These are phyloP conservation scores for Pedionomus torquatus DNA, from an alignment of 2,113 vertebrate genomes.

Conservation along the genomic window DNA sequence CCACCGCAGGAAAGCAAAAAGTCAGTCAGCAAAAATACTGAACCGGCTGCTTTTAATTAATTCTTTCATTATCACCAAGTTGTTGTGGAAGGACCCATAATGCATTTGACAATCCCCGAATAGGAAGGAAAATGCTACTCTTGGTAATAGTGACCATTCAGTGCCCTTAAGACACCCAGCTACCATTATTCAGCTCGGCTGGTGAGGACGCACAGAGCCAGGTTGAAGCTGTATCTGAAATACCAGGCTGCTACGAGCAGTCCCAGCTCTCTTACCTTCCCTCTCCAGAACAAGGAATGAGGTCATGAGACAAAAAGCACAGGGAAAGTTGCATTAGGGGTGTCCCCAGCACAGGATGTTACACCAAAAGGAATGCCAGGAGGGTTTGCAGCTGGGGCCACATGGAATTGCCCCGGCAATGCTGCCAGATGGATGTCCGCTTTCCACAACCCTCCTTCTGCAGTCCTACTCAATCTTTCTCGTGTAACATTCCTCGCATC, in stretches of 20 bases:
- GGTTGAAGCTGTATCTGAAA: background rate
- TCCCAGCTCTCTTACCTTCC: background rate
- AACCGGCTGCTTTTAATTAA: background rate
- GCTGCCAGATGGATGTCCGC: background rate
- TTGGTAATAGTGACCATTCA: background rate
- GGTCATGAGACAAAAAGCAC: background rate
- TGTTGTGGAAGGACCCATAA: background rate
- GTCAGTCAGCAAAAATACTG: background rate
- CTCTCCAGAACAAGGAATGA: background rate
- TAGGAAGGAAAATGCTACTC: background rate
- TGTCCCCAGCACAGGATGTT: rapidly evolving
- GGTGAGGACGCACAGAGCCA: background rate
- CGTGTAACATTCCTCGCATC: background rate
- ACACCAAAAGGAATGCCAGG: background rate
- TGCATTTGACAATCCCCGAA: background rate
- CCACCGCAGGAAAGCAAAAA: background rate
- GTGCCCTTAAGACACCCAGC: background rate
- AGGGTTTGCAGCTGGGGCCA: background rate
- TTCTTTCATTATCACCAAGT: background rate
- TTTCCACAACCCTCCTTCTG: background rate
- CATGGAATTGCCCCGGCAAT: background rate
- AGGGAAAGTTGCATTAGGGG: background rate
- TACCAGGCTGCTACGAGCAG: background rate
- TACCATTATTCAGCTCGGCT: background rate
- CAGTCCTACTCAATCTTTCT: background rate